Evolutionary conservation across 1,140 invertebrate species (phyloP), one percentile per base, ranked within the genome.

Genomic region (Procambarus clarkii): DNA sequence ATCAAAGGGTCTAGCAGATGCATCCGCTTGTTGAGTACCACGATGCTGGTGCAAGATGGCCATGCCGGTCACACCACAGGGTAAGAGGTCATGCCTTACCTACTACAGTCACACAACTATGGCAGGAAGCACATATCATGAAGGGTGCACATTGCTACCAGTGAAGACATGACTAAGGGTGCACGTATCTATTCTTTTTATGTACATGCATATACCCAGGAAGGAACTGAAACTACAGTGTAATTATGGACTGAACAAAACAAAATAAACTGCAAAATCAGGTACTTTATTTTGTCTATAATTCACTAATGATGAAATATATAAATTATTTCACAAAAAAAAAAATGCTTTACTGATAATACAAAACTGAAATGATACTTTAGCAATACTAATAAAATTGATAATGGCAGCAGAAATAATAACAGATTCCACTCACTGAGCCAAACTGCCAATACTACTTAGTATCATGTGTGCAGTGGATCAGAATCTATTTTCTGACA

Each of bases 1-100:
- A 91, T 91, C 88, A 91, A 91, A 91, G 88, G 88, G 88, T 91
- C 82, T 84, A 91, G 88, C 88, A 91, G 81, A 91, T 91, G 88
- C 88, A 78, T 84, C 79, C 76, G 82, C 71, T 91, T 91, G 74
- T 85, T 84, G 24, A 79, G 11, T 85, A 74, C 46, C 88, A 91
- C 54, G 88, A 91, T 91, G 88, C 88, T 84, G 58, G 88, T 91
- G 88, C 82, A 78, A 50, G 44, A 58, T 77, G 79, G 60, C 15
- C 74, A 88, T 88, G 78, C 87, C 46, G 34, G 54, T 50, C 58
- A 69, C 60, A n/a, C 79, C 64, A 34, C 24, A 76, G 48, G 46
- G 69, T 13, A 44, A 44, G 58, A 34, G 34, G n/a, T 60, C n/a
- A 44, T 54, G 74, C 54, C 48, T 50, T 50, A n/a, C 86, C 60